Evolutionary conservation across 1,140 invertebrate genomes (phyloP).

Genomic region (Zaprionus gabonicus): DNA sequence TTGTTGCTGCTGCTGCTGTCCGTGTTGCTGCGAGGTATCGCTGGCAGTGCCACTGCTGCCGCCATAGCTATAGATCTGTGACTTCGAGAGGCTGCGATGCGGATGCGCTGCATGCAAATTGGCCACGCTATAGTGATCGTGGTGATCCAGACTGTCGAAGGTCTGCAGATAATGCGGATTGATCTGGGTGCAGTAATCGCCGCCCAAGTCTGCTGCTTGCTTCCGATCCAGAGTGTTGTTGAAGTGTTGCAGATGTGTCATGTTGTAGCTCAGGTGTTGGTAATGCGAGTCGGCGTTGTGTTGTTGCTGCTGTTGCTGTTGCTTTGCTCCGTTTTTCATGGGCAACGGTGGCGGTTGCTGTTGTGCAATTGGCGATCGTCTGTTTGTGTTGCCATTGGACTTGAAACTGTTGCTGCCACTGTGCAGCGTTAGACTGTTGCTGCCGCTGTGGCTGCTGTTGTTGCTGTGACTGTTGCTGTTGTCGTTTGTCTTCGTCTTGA

Average conservation of each 20-base stretch:
- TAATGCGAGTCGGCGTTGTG: slow-evolving; percentile 65
- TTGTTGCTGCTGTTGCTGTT: slow-evolving; percentile 28
- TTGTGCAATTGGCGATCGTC: slow-evolving; percentile 53
- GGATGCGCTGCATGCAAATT: slow-evolving; percentile 60
- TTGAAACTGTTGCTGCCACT: slow-evolving; percentile 76
- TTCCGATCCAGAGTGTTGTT: slow-evolving; percentile 78
- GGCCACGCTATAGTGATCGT: slow-evolving; percentile 75
- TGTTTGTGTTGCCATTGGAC: slow-evolving; percentile 61
- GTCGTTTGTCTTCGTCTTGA: slow-evolving; percentile 71
- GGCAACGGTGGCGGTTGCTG: slow-evolving; percentile 70
- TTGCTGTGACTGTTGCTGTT: slow-evolving; percentile 60
- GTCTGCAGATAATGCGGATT: slow-evolving; percentile 81
- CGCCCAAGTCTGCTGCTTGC: slow-evolving; percentile 40
- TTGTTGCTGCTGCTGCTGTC: slow-evolving; percentile 54
- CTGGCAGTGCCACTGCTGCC: slow-evolving; percentile 73
- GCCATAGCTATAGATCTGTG: slow-evolving; percentile 79
- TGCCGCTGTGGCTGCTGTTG: slow-evolving; percentile 55
- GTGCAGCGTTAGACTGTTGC: slow-evolving; percentile 66
- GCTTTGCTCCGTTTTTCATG: slow-evolving; percentile 69
- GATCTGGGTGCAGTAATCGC: slow-evolving; percentile 75
- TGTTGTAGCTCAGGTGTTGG: slow-evolving; percentile 74
- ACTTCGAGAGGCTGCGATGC: slow-evolving; percentile 79
- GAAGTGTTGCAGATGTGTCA: slow-evolving; percentile 52
- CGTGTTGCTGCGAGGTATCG: slow-evolving; percentile 49
- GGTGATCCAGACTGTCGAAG: slow-evolving; percentile 75